Conservation (phyloP, 2,113 vertebrate species). For the Stegastes partitus region DNA sequence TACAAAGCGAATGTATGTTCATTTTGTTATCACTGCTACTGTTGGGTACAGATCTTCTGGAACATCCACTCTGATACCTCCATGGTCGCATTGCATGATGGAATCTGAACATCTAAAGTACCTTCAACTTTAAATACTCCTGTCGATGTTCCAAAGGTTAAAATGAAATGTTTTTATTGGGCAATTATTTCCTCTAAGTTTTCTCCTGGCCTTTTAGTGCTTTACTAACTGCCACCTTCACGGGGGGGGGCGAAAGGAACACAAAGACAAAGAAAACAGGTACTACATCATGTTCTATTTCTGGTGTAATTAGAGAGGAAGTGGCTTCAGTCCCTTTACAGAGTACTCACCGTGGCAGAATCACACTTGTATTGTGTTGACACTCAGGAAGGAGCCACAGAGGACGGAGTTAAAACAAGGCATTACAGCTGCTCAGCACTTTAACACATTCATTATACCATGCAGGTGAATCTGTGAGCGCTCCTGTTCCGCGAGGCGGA, state of each 20-base stretch:
- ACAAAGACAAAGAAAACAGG: conserved; percentile 38
- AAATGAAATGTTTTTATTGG: background rate
- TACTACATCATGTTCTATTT: conserved; percentile 51
- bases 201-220: conserved; percentile 5
- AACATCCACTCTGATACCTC: background rate
- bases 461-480: conserved; percentile 2
- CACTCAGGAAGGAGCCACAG: conserved; percentile 37
- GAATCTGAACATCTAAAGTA: background rate
- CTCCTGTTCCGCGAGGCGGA: conserved; percentile 1
- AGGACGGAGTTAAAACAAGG: conserved; percentile 29
- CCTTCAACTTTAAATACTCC: background rate
- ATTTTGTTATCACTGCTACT: background rate
- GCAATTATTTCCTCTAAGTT: background rate
- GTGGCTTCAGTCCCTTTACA: conserved; percentile 41
- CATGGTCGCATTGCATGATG: background rate
- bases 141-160: background rate
- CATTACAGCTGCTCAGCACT: conserved; percentile 25
- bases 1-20: no score
- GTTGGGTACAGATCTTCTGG: background rate
- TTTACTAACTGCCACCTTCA: conserved; percentile 25
- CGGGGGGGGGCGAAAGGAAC: background rate
- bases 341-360: conserved; percentile 33
- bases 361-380: conserved; percentile 48
- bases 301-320: conserved; percentile 62
- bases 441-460: conserved; percentile 35